Percentiles rank a stretch among this genome's conserved stretches.
Conservation (phyloP, 1,140 invertebrate genomes). For the Luehdorfia chinensis region DNA sequence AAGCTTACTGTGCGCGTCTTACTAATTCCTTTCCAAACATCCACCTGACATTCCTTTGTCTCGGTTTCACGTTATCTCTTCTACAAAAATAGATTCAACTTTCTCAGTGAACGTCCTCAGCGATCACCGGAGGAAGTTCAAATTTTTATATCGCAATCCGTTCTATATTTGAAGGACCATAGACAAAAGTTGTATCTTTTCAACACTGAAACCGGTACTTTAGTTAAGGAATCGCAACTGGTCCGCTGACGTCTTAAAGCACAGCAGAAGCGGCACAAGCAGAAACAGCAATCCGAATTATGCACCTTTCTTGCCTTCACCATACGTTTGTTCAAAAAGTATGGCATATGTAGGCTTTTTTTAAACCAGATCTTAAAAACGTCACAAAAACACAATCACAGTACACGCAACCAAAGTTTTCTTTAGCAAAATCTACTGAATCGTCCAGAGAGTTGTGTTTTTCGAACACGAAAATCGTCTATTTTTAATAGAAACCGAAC, state of each 20-base stretch:
- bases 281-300: conserved; percentile 40
- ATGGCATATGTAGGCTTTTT: conserved; percentile 70
- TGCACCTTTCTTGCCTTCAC: conserved; percentile 57
- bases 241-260: conserved; percentile 46
- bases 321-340: conserved; percentile 43
- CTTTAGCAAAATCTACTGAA: too few species aligned
- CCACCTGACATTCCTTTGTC: conserved; percentile 35
- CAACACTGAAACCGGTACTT: conserved; percentile 53
- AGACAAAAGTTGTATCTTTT: conserved; percentile 69
- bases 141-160: conserved; percentile 30
- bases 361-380: too few species aligned
- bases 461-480: too few species aligned
- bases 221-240: conserved; percentile 51
- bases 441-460: not conserved
- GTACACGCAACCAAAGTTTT: too few species aligned
- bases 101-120: conserved; percentile 12
- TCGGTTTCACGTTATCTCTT: conserved; percentile 29
- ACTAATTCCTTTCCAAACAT: conserved; percentile 43
- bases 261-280: conserved; percentile 53
- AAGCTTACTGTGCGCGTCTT: not conserved
- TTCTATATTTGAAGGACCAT: conserved; percentile 63
- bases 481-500: too few species aligned
- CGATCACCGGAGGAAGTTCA: conserved; percentile 12
- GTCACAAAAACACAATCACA: too few species aligned
- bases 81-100: not conserved